Conservation (phyloP, 2,888 invertebrate species). For the Pristionchus japonicus region DNA sequence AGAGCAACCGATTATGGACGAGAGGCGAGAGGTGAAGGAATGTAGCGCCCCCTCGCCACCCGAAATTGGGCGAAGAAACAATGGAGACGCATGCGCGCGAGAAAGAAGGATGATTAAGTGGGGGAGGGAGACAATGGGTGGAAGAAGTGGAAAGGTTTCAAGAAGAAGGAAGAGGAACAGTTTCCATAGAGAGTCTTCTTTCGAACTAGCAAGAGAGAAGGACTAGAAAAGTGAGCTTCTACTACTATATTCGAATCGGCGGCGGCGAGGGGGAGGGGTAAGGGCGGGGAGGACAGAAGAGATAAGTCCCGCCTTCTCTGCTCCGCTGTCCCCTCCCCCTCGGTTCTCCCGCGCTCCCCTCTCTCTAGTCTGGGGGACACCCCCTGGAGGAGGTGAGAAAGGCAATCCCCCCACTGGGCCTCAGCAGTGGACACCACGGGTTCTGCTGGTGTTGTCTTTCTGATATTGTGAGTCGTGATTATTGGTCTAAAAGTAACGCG, state of each 20-base stretch:
- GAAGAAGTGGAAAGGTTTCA: background rate
- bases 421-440: background rate
- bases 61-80: slow-evolving; percentile 11
- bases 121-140: slow-evolving; percentile 23
- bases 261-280: slow-evolving; percentile 12
- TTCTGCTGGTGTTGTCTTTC: background rate
- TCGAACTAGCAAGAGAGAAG: background rate
- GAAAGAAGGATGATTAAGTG: slow-evolving; percentile 18
- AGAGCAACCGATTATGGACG: background rate
- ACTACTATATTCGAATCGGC: slow-evolving; percentile 28
- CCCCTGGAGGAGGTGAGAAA: background rate
- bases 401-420: background rate
- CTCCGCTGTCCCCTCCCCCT: background rate
- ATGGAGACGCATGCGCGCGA: background rate
- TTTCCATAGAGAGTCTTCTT: background rate
- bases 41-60: background rate
- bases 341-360: background rate
- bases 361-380: background rate
- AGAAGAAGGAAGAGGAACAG: slow-evolving; percentile 13
- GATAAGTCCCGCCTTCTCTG: slow-evolving; percentile 40
- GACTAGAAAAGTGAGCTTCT: background rate
- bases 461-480: background rate
- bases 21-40: background rate
- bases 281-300: background rate
- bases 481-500: slow-evolving; percentile 1